These are phyloP conservation scores for Capitella teleta DNA, from an alignment of 1,140 invertebrate genomes.

Conservation along the genomic window DNA sequence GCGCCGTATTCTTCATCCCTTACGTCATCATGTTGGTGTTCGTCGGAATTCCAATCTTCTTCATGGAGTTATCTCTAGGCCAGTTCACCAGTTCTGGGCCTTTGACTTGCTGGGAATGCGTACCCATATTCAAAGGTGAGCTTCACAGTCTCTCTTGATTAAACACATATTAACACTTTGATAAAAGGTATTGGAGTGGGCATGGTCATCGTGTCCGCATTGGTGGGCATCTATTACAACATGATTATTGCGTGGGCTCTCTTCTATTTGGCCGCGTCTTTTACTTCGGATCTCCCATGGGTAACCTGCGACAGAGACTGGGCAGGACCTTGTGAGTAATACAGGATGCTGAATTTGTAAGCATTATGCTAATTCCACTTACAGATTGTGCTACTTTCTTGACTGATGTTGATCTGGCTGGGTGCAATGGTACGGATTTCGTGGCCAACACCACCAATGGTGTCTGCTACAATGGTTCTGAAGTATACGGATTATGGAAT, in stretches of 20 bases:
- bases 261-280: slow-evolving; percentile 25
- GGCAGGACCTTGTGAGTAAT: too few species aligned
- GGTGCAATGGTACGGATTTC: not conserved
- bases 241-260: slow-evolving; percentile 38
- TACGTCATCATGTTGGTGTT: slow-evolving; percentile 51
- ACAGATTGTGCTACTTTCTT: not conserved
- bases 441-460: not conserved
- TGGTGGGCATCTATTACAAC: slow-evolving; percentile 45
- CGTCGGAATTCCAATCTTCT: slow-evolving; percentile 59
- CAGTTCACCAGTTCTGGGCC: slow-evolving; percentile 66
- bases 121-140: slow-evolving; percentile 64
- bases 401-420: not conserved
- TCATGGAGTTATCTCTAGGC: slow-evolving; percentile 64
- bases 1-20: slow-evolving; percentile 62
- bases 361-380: too few species aligned
- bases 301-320: too few species aligned
- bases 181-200: slow-evolving; percentile 64
- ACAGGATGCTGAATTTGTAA: too few species aligned
- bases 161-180: slow-evolving; percentile 2
- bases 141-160: not conserved
- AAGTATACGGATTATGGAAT: not conserved
- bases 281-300: too few species aligned
- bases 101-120: slow-evolving; percentile 64
- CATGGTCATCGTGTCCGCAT: slow-evolving; percentile 49
- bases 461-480: not conserved